phyloP scores from a whole-genome alignment of 2,113 vertebrate species.

The Raphicerus campestris region DNA sequence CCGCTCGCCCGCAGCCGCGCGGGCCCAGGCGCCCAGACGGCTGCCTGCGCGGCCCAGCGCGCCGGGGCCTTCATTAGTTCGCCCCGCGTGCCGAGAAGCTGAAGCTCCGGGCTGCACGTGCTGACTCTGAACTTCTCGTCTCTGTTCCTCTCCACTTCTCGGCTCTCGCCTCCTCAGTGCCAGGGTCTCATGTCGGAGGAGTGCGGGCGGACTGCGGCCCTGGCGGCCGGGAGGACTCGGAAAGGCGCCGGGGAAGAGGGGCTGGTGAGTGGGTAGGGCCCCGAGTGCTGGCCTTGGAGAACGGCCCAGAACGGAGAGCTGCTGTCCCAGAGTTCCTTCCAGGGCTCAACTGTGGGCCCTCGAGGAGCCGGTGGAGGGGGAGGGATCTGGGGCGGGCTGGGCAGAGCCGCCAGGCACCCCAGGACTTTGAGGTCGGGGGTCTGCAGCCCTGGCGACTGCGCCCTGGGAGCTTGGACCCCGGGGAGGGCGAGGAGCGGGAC shows the following conservation, averaged over 20 bases:
- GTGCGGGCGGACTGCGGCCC: slow-evolving; percentile 76
- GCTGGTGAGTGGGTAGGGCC: slow-evolving; percentile 70
- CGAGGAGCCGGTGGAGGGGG: background rate
- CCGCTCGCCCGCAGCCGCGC: background rate
- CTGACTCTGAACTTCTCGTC: background rate
- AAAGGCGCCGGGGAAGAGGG: slow-evolving; percentile 70
- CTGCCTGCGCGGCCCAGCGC: slow-evolving; percentile 14
- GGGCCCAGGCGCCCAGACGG: background rate
- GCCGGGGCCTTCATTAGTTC: slow-evolving; percentile 48
- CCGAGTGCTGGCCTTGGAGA: background rate
- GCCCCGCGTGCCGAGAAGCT: background rate
- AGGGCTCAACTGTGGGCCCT: background rate
- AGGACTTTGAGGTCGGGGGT: background rate
- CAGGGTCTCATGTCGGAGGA: slow-evolving; percentile 84
- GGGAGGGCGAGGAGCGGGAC: background rate
- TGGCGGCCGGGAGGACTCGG: slow-evolving; percentile 74
- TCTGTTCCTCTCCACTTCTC: background rate
- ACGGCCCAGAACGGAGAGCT: rapidly evolving
- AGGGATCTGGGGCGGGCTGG: background rate
- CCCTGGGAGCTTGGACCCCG: background rate
- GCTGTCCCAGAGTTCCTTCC: background rate
- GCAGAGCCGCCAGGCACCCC: background rate
- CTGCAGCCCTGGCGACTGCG: background rate
- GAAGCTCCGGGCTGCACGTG: background rate
- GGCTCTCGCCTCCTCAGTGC: slow-evolving; percentile 47